Evolutionary conservation across 2,888 invertebrate genomes (phyloP), one percentile per base, ranked within the genome.

Genomic region (Barypeithes pellucidus): DNA sequence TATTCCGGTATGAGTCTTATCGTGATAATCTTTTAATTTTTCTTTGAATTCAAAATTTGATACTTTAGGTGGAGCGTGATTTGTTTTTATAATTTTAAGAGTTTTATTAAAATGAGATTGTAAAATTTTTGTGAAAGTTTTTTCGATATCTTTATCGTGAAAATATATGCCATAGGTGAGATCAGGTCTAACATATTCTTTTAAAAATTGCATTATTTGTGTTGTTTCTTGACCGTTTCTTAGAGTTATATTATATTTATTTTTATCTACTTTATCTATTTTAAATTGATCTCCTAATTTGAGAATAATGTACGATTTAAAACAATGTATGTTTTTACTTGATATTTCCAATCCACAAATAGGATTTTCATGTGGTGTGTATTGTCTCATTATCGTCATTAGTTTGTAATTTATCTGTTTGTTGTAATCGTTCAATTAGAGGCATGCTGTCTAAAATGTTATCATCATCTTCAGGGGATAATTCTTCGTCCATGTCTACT

Each of bases 331-430:
- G 11, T 52, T 52, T 52, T 52, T 52, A 9, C n/a, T 50, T 12
- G 66, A 66, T 16, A 66, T 66, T 22, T 16, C 33, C 22, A 66
- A 16, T 33, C 41, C 50, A 18, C 52, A 50, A 14, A 66, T 66
- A 20, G 66, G 66, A 52, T 66, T 47, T 54, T 66, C 67, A 39
- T 52, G 39, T 24, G 57, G 54, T 39, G 14, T 67, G 67, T 11
- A 66, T 12, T 3, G 66, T 66, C 4, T 43, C 9, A 7, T 63
- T 24, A 16, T 43, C 45, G 18, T 62, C 12, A 11, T 14, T 62
- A n/a, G n/a, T 12, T 12, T 4, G 2, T 39, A 12, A 12, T 7
- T 39, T 12, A 7, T 39, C 8, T 3, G n/a, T 20, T 2, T 9
- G 12, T n/a, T 5, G 41, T 8, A 47, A 7, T 47, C 47, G 3